A percentile compares a stretch with the other conserved stretches of the same genome.
These are phyloP conservation scores for Nesogale talazaci DNA, from an alignment of 2,113 vertebrate genomes.

Conservation along the genomic window DNA sequence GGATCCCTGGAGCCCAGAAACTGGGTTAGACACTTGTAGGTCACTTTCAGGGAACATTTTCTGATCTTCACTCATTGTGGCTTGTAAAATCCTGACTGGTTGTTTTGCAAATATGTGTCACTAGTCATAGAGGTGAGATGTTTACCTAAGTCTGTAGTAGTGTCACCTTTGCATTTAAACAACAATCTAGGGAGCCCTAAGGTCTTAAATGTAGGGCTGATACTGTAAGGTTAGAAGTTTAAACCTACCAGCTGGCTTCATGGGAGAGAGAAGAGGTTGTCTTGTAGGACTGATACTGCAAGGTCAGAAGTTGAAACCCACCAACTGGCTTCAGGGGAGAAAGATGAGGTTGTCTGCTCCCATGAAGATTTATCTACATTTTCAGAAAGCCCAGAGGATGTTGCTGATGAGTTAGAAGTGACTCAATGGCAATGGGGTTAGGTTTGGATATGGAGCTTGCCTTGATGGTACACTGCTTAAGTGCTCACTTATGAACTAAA, in stretches of 20 bases:
- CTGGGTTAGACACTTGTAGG: background rate
- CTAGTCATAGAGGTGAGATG: background rate
- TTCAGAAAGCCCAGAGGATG: too few relatives aligned
- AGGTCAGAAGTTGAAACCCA: background rate
- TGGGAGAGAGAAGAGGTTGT: too few relatives aligned
- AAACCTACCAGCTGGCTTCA: background rate
- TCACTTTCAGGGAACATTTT: background rate
- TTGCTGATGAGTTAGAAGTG: too few relatives aligned
- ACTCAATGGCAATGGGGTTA: too few relatives aligned
- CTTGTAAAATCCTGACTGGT: background rate
- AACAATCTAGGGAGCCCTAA: background rate
- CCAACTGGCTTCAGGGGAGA: background rate
- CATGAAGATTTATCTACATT: background rate
- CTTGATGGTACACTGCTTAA: too few relatives aligned
- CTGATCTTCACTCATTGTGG: background rate
- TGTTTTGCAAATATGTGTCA: constrained; percentile 36
- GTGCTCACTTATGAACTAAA: too few relatives aligned
- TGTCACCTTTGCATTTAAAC: background rate
- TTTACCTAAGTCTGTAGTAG: background rate
- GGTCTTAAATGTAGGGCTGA: background rate
- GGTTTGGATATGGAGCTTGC: background rate
- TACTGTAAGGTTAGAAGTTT: background rate
- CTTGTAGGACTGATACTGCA: background rate
- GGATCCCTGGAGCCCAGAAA: constrained; percentile 13
- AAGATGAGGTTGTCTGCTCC: background rate